Conservation (phyloP, 1,140 invertebrate genomes). For the Helicoverpa armigera region DNA sequence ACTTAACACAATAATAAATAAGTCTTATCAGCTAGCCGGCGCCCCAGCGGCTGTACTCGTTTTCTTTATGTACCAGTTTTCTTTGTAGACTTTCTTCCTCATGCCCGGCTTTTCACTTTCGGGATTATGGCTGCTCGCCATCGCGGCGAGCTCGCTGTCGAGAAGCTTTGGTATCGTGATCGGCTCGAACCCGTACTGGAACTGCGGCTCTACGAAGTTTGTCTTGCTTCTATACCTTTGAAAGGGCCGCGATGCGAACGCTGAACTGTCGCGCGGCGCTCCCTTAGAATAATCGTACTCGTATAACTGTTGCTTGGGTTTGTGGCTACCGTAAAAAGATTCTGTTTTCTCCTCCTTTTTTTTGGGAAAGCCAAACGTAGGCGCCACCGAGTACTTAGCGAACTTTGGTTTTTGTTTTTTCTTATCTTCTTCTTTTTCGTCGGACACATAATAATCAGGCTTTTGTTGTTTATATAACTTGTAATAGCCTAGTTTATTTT, state of each 20-base stretch:
- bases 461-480: slow-evolving; percentile 72
- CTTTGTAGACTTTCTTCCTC: slow-evolving; percentile 82
- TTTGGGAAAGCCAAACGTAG: slow-evolving; percentile 48
- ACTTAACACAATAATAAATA: slow-evolving; percentile 67
- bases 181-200: slow-evolving; percentile 84
- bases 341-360: slow-evolving; percentile 66
- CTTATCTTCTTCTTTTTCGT: slow-evolving; percentile 57
- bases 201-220: slow-evolving; percentile 81
- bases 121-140: slow-evolving; percentile 77
- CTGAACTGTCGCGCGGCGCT: slow-evolving; percentile 66
- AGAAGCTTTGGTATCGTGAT: slow-evolving; percentile 69
- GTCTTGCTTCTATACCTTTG: slow-evolving; percentile 70
- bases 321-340: slow-evolving; percentile 59
- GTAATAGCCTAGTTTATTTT: slow-evolving; percentile 76
- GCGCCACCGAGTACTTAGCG: slow-evolving; percentile 64
- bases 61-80: slow-evolving; percentile 84
- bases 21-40: slow-evolving; percentile 72
- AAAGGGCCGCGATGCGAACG: slow-evolving; percentile 66
- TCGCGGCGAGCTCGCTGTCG: slow-evolving; percentile 72
- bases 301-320: slow-evolving; percentile 61
- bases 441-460: slow-evolving; percentile 63
- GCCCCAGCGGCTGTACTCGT: slow-evolving; percentile 67
- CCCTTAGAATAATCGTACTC: slow-evolving; percentile 70
- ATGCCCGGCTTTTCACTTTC: slow-evolving; percentile 76
- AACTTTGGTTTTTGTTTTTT: slow-evolving; percentile 65